Evolutionary conservation across 23 tunicate species (phyloP).

Genomic region (Trididemnum clinides): DNA sequence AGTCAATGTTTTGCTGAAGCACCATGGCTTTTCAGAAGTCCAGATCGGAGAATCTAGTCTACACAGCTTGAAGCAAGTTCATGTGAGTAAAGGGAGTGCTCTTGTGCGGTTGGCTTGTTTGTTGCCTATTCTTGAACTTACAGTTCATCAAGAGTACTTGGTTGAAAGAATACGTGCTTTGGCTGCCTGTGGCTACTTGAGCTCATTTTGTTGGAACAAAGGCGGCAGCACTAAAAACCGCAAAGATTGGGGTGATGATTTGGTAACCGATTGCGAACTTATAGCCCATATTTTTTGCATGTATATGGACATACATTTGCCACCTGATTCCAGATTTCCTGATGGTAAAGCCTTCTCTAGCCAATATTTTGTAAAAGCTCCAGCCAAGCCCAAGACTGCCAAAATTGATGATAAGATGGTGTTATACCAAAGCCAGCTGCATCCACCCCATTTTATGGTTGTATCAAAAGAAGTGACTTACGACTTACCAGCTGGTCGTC

Average conservation of each 20-base stretch:
- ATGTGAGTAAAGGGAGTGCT: conserved; percentile 36
- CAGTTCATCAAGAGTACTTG: conserved; percentile 67
- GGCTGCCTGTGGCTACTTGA: conserved; percentile 80
- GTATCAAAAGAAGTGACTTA: conserved; percentile 40
- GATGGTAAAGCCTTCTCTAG: conserved; percentile 75
- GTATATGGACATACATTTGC: conserved; percentile 71
- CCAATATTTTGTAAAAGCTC: conserved; percentile 43
- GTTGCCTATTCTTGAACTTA: conserved; percentile 60
- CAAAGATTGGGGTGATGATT: conserved; percentile 58
- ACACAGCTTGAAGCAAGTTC: conserved; percentile 47
- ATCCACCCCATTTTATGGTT: conserved; percentile 63
- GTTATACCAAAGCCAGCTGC: conserved; percentile 53
- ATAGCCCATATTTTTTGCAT: conserved; percentile 73
- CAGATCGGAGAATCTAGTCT: conserved; percentile 78
- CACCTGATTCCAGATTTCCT: conserved; percentile 76
- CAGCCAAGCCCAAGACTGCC: conserved; percentile 10
- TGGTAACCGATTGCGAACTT: conserved; percentile 62
- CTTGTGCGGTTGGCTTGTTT: conserved; percentile 47
- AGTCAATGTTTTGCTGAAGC: conserved; percentile 36
- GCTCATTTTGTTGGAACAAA: conserved; percentile 70
- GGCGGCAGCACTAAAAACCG: conserved; percentile 52
- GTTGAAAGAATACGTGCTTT: conserved; percentile 27
- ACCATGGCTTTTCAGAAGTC: conserved; percentile 63
- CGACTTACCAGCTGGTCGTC: conserved; percentile 62
- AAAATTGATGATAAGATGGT: conserved; percentile 19